phyloP scores from a whole-genome alignment of 2,888 invertebrate species.

The Drosophila kanekoi region DNA sequence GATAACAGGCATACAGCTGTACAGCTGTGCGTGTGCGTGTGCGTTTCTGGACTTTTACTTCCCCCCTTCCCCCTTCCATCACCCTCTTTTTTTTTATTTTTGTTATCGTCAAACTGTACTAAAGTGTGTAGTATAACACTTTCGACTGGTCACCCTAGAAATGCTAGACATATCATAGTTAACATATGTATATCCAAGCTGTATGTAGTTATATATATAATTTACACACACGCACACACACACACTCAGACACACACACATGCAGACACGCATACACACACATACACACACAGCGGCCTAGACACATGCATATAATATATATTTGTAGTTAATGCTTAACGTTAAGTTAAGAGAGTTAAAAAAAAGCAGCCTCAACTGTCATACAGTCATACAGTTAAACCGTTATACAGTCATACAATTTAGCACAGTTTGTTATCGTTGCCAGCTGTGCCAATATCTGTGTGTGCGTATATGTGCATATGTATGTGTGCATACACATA shows the following conservation, averaged over 20 bases:
- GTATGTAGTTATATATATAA: constrained; percentile 20
- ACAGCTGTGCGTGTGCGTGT: constrained; percentile 13
- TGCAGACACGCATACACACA: constrained; percentile 9
- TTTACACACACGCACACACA: constrained; percentile 2
- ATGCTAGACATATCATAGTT: constrained; percentile 48
- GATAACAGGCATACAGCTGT: constrained; percentile 17
- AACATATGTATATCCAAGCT: constrained; percentile 24
- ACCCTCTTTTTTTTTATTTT: constrained; percentile 5
- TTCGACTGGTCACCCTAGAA: constrained; percentile 52
- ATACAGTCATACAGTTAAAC: constrained; percentile 55
- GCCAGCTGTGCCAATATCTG: constrained; percentile 25
- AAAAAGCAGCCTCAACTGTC: constrained; percentile 53
- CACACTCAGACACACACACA: background rate
- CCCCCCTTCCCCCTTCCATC: constrained; percentile 3
- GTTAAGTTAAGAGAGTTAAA: constrained; percentile 19
- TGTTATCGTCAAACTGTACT: constrained; percentile 20
- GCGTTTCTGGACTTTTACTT: background rate
- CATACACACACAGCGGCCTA: constrained; percentile 14
- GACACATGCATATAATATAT: constrained; percentile 12
- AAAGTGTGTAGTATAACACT: constrained; percentile 50
- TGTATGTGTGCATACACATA: background rate
- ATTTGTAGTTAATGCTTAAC: constrained; percentile 40
- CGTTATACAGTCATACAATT: constrained; percentile 45
- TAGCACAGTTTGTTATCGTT: constrained; percentile 21
- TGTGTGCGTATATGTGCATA: background rate